These are phyloP conservation scores for Drosophila bocqueti DNA, from an alignment of 1,140 invertebrate species.

Conservation along the genomic window DNA sequence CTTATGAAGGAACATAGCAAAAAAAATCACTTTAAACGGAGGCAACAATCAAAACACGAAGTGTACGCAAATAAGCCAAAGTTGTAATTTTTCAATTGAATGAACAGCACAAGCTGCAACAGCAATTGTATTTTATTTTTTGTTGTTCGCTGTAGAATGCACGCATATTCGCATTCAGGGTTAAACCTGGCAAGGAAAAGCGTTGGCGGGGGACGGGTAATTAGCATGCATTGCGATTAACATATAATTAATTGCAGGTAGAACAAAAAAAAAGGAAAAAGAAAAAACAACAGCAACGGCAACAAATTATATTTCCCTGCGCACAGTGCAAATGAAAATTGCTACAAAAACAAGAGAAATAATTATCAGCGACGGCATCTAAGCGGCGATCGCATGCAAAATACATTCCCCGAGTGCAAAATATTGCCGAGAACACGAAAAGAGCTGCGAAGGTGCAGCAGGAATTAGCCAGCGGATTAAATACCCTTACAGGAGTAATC, in stretches of 20 bases:
- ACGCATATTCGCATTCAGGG: conserved; percentile 79
- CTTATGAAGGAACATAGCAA: conserved; percentile 10
- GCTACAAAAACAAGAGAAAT: conserved; percentile 53
- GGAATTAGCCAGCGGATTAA: neutral
- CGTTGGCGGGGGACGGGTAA: conserved; percentile 48
- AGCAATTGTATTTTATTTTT: conserved; percentile 28
- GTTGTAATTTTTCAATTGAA: conserved; percentile 83
- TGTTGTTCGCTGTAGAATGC: conserved; percentile 47
- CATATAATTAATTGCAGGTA: conserved; percentile 82
- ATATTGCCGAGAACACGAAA: conserved; percentile 56
- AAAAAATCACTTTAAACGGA: neutral
- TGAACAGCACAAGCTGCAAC: conserved; percentile 50
- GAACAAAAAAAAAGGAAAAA: conserved; percentile 48
- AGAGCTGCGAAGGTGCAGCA: conserved; percentile 28
- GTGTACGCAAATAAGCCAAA: conserved; percentile 77
- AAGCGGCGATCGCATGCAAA: conserved; percentile 74
- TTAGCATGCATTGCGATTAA: conserved; percentile 83
- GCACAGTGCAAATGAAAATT: conserved; percentile 63
- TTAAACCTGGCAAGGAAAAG: conserved; percentile 35
- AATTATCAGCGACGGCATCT: conserved; percentile 61
- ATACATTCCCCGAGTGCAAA: conserved; percentile 57
- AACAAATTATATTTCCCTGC: conserved; percentile 68
- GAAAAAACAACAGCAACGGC: conserved; percentile 32
- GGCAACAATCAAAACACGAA: conserved; percentile 51
- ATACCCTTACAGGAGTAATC: conserved; percentile 17